Percentiles rank a stretch among this genome's conserved stretches.
phyloP scores from a whole-genome alignment of 2,797 vertebrate genomes.

The Pseudochaenichthys georgianus region DNA sequence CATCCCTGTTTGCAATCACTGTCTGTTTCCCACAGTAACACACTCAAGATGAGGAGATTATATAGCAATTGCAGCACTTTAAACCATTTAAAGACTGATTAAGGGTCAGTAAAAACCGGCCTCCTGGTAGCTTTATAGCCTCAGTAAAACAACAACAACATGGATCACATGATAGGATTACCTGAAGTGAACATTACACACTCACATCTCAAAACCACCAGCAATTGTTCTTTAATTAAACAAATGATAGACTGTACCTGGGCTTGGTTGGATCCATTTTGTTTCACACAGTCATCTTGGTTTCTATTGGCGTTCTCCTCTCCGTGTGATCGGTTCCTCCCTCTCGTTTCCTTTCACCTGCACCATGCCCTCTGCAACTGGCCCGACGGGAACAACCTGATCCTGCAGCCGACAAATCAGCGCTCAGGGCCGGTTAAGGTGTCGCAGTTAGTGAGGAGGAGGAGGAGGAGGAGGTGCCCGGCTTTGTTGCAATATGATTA shows the following conservation, averaged over 20 bases:
- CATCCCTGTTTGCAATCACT: conserved; percentile 42
- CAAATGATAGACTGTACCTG: conserved; percentile 76
- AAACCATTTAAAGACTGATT: neutral
- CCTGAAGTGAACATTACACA: neutral
- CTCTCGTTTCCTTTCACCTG: conserved; percentile 71
- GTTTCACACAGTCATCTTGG: conserved; percentile 78
- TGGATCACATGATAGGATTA: neutral
- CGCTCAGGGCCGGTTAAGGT: conserved; percentile 55
- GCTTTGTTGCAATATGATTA: conserved; percentile 13
- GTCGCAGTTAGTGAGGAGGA: conserved; percentile 16
- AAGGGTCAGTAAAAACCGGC: neutral
- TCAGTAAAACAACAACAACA: conserved; percentile 20
- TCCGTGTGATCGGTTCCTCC: conserved; percentile 61
- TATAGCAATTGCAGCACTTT: neutral
- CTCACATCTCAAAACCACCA: neutral
- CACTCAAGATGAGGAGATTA: neutral
- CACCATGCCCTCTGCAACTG: conserved; percentile 63
- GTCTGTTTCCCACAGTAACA: conserved; percentile 13
- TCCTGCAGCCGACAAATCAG: conserved; percentile 71
- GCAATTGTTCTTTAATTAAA: neutral
- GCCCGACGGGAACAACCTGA: conserved; percentile 79
- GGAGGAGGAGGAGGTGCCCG: conserved; percentile 19
- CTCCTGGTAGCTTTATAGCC: conserved; percentile 4
- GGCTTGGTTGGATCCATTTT: conserved; percentile 76
- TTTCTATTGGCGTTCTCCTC: conserved; percentile 68